Conservation (phyloP, 2,888 invertebrate species). For the Pachydiplax longipennis region DNA sequence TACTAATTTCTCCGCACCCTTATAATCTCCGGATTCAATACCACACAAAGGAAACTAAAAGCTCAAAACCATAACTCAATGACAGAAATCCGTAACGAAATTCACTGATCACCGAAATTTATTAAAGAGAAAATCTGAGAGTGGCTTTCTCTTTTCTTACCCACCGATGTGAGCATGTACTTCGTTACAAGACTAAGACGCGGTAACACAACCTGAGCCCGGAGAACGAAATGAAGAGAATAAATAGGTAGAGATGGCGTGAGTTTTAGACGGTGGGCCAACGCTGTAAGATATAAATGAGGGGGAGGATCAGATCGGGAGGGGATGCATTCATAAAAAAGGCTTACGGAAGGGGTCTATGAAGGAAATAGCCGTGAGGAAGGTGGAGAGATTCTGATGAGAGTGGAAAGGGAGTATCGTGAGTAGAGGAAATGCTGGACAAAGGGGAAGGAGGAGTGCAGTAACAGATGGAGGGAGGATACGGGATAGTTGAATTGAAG, state of each 20-base stretch:
- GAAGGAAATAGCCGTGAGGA: not conserved
- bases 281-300: constrained; percentile 5
- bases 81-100: too few species aligned
- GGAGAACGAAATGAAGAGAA: not conserved
- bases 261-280: not conserved
- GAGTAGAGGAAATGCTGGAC: not conserved
- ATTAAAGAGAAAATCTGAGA: too few species aligned
- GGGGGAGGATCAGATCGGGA: not conserved
- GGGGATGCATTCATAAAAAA: too few species aligned
- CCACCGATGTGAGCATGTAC: not conserved
- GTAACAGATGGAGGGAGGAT: not conserved
- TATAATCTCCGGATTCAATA: too few species aligned
- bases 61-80: too few species aligned
- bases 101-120: too few species aligned
- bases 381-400: not conserved
- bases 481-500: not conserved
- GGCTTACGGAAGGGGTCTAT: not conserved
- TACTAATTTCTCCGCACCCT: too few species aligned
- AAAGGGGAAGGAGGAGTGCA: not conserved
- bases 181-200: not conserved
- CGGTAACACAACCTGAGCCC: not conserved
- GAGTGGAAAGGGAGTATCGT: not conserved
- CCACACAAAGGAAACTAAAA: too few species aligned
- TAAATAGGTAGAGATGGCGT: not conserved
- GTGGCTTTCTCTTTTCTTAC: not conserved